Conservation (phyloP, 2,888 invertebrate species). For the Calameuta idolon region DNA sequence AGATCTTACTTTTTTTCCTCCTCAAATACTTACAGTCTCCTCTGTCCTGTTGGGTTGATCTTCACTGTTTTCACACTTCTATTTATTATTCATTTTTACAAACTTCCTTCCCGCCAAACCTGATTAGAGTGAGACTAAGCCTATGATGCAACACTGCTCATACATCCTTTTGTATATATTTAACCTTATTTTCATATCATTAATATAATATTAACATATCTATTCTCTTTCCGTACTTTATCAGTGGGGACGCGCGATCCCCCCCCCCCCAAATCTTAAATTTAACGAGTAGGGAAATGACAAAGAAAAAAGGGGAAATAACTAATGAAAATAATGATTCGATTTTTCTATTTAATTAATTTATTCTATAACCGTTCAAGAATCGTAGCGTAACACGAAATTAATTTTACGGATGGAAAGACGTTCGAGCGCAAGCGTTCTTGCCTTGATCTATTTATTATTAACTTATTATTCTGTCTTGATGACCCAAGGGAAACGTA, state of each 20-base stretch:
- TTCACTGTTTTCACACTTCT: conserved; percentile 18
- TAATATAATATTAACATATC: not conserved
- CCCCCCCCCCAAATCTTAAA: not conserved
- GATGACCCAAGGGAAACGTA: not conserved
- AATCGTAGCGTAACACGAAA: not conserved
- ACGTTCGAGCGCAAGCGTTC: conserved; percentile 11
- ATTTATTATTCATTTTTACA: conserved; percentile 21
- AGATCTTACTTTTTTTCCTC: conserved; percentile 28
- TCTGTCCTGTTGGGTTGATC: conserved; percentile 17
- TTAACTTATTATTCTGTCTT: conserved; percentile 34
- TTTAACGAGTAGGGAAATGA: not conserved
- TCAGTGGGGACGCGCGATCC: not conserved
- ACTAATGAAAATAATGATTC: conserved; percentile 22
- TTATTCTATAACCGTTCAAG: not conserved
- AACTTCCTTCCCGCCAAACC: conserved; percentile 17
- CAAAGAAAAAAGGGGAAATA: conserved; percentile 15
- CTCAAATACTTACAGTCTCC: conserved; percentile 27
- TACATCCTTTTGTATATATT: not conserved
- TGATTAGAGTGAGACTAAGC: not conserved
- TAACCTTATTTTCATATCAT: not conserved
- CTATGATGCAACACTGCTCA: no score
- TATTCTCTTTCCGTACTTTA: not conserved
- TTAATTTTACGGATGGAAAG: not conserved
- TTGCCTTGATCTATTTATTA: conserved; percentile 37
- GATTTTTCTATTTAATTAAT: conserved; percentile 20